These are phyloP conservation scores for Diglossa brunneiventris DNA, from an alignment of 2,113 vertebrate species.

Conservation along the genomic window DNA sequence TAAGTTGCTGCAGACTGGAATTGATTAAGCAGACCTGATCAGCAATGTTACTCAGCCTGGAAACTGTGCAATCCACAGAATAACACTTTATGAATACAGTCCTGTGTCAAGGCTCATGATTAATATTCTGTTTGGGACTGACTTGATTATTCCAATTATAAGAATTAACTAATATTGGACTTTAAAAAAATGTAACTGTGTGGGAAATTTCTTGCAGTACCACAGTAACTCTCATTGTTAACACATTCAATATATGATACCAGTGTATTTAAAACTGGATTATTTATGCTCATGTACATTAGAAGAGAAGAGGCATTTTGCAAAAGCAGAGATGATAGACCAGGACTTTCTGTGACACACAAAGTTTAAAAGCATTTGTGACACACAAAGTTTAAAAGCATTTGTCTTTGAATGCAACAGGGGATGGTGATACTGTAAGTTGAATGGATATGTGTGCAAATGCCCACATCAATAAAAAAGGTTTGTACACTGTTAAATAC, in stretches of 20 bases:
- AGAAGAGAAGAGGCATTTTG: neutral
- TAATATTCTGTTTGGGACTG: conserved; percentile 11
- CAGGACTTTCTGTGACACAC: neutral
- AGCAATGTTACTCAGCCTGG: neutral
- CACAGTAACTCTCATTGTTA: neutral
- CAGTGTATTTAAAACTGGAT: neutral
- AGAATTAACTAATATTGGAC: neutral
- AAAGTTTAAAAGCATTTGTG: neutral
- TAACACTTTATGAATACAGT: neutral
- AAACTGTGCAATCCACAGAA: neutral
- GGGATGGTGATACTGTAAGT: conserved; percentile 46
- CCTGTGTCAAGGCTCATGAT: conserved; percentile 3
- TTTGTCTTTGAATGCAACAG: conserved; percentile 60
- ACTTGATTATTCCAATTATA: conserved; percentile 34
- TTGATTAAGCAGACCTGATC: conserved; percentile 28
- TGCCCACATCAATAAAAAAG: conserved; percentile 74
- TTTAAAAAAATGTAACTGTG: neutral
- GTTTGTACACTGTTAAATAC: conserved; percentile 73
- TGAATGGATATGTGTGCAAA: conserved; percentile 52
- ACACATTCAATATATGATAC: neutral
- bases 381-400: neutral
- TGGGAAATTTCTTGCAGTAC: neutral
- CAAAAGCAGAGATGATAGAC: neutral
- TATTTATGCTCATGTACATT: conserved; percentile 23
- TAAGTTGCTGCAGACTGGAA: neutral